A percentile compares a stretch with the other conserved stretches of the same genome.
Evolutionary conservation across 1,140 invertebrate species (phyloP).

Genomic region (Rhopalosiphum padi): DNA sequence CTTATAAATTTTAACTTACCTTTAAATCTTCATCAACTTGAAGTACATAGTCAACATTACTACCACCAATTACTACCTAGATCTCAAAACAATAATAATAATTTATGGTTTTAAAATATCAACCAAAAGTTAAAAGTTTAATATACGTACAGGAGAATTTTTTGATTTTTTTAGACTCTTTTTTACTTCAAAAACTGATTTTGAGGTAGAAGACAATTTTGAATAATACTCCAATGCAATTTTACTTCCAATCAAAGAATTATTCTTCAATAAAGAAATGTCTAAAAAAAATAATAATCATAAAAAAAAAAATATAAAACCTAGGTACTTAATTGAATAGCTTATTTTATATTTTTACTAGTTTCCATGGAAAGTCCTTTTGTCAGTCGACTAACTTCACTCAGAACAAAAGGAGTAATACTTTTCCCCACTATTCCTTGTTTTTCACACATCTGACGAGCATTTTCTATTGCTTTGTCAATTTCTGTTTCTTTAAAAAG

Average conservation of each 20-base stretch:
- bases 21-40: slow-evolving; percentile 71
- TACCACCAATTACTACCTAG: slow-evolving; percentile 77
- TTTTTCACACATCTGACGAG: slow-evolving; percentile 77
- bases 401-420: slow-evolving; percentile 90
- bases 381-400: slow-evolving; percentile 78
- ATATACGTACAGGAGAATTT: slow-evolving; percentile 25
- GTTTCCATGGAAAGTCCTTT: slow-evolving; percentile 79
- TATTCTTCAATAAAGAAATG: slow-evolving; percentile 90
- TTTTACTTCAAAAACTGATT: slow-evolving; percentile 42
- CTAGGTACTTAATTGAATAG: background rate
- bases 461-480: slow-evolving; percentile 68
- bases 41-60: slow-evolving; percentile 78
- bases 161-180: background rate
- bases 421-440: slow-evolving; percentile 83
- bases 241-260: slow-evolving; percentile 82
- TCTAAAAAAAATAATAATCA: slow-evolving; percentile 67
- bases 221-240: slow-evolving; percentile 73
- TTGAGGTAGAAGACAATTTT: background rate
- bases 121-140: background rate
- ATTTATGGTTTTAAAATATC: background rate
- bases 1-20: slow-evolving; percentile 67
- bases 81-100: slow-evolving; percentile 43
- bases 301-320: slow-evolving; percentile 58
- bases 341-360: slow-evolving; percentile 70
- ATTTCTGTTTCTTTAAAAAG: slow-evolving; percentile 65